Conservation (phyloP, 2,888 invertebrate genomes). For the Tupiocoris notatus region DNA sequence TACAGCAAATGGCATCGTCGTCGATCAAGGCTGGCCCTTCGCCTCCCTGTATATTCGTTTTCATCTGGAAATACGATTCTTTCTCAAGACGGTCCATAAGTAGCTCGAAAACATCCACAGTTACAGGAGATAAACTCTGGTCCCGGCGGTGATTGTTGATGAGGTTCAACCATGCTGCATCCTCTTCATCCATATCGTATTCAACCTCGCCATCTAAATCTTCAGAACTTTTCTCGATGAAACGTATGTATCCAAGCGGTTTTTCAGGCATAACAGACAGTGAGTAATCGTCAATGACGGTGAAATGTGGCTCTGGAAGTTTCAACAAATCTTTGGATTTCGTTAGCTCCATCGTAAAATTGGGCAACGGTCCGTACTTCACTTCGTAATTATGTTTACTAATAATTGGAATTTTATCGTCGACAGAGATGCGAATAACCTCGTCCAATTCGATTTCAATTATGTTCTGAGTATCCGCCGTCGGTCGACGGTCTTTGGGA, state of each 20-base stretch:
- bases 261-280: conserved; percentile 79
- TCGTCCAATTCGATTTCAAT: conserved; percentile 85
- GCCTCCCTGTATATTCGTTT: conserved; percentile 57
- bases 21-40: conserved; percentile 74
- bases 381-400: conserved; percentile 66
- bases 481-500: conserved; percentile 66
- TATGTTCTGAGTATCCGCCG: conserved; percentile 79
- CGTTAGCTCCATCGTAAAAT: conserved; percentile 29
- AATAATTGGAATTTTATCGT: conserved; percentile 67
- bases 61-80: conserved; percentile 86
- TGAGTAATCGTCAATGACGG: conserved; percentile 72
- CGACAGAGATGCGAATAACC: conserved; percentile 63
- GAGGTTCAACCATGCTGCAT: conserved; percentile 87
- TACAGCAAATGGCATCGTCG: conserved; percentile 97
- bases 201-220: conserved; percentile 90
- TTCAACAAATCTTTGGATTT: conserved; percentile 55
- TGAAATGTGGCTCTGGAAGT: conserved; percentile 69
- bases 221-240: conserved; percentile 91
- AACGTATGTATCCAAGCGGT: conserved; percentile 81
- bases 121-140: conserved; percentile 71
- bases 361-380: conserved; percentile 47
- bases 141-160: conserved; percentile 80
- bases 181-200: conserved; percentile 98
- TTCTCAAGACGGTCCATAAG: conserved; percentile 97
- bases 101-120: conserved; percentile 87